Evolutionary conservation across 2,797 vertebrate species (phyloP), one percentile per base, ranked within the genome.

Genomic region (Danio aesculapii): DNA sequence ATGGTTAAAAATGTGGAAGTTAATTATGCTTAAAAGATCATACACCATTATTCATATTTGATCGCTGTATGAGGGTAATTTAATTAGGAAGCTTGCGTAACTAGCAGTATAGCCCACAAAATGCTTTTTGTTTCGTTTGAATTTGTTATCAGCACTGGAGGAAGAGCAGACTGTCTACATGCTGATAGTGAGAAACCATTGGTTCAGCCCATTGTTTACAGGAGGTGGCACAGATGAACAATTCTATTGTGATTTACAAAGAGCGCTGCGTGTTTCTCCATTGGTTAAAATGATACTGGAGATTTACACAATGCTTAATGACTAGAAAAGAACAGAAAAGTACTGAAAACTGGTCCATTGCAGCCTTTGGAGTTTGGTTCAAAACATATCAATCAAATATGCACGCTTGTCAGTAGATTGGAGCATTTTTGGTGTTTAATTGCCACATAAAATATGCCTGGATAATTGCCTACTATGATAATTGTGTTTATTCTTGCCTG

Each of bases 381-480:
- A 63, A 71, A 53, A 21, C 12, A 17, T 62, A 62, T 79, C 47
- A 63, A 53, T 71, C 47, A 49, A 39, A 17, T 10, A 58, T 53
- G 49, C 39, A 19, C 1, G 41, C 1, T 19, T 67, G 69, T 66
- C 59, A 49, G 39, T 55, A 80, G 50, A 47, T 16, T 64, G 50
- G 5, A 72, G 13, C 10, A 55, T 64, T 73, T 55, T 52, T 64
- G 52, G 57, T 79, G 17, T 53, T n/a, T 71, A 62, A 79, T 63
- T 79, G 41, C 49, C 70, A 66, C n/a, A 80, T 66, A 47, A 74
- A 66, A 55, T 80, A 66, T 66, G 61, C 41, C 49, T 71, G 70
- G 19, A 73, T 80, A 80, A 72, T 50, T 81, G 68, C 43, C 61
- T 77, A 52, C 46, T 47, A 74, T 79, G 82, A 61, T 70, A 79